Evolutionary conservation across 2,113 vertebrate species (phyloP).

Genomic region (Takifugu flavidus): DNA sequence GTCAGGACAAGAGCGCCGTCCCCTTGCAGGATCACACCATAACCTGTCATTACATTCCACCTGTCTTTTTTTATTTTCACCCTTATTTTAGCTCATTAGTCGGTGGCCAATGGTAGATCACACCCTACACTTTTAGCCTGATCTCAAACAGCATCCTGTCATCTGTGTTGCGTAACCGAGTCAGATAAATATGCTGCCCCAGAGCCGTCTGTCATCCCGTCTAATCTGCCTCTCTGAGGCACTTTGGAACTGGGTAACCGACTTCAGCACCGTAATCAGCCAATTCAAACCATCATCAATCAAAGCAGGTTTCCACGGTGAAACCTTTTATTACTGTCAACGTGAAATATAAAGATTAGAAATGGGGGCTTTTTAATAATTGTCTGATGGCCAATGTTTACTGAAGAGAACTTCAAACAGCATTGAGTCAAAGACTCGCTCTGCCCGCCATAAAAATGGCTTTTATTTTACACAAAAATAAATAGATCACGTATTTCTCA

Average conservation of each 20-base stretch:
- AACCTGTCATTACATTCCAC: slow-evolving; percentile 46
- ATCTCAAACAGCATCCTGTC: slow-evolving; percentile 51
- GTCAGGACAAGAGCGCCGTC: slow-evolving; percentile 31
- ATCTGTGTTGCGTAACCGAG: slow-evolving; percentile 65
- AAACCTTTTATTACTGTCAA: no score
- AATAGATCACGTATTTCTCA: no score
- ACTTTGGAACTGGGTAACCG: slow-evolving; percentile 51
- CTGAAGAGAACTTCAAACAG: no score
- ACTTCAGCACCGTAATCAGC: slow-evolving; percentile 25
- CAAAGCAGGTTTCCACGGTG: no score
- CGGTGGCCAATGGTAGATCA: slow-evolving; percentile 15
- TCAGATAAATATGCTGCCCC: slow-evolving; percentile 68
- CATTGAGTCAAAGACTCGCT: no score
- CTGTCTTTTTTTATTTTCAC: slow-evolving; percentile 12
- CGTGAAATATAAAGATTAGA: no score
- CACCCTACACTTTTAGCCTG: slow-evolving; percentile 30
- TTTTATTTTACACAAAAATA: no score
- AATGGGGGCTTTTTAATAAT: no score
- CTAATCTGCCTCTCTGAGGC: slow-evolving; percentile 60
- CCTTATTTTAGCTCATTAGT: not conserved
- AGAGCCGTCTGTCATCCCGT: slow-evolving; percentile 66
- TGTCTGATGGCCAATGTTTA: no score
- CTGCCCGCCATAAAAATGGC: no score
- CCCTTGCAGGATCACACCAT: not conserved
- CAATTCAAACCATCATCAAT: no score